phyloP scores from a whole-genome alignment of 2,113 vertebrate species.

The Bothrops jararaca region DNA sequence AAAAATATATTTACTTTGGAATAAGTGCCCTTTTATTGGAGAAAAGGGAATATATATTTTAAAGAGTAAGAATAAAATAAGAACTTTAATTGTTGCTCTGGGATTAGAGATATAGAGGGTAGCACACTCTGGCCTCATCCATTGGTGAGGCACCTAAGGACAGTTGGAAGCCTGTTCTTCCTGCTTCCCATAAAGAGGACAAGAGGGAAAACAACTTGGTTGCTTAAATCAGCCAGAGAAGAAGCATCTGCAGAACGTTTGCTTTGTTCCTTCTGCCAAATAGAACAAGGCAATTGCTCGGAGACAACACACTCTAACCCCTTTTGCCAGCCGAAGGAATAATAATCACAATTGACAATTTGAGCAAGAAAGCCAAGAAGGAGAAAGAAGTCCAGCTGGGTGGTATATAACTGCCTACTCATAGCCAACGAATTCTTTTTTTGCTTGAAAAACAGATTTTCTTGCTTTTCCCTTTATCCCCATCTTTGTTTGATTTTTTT shows the following conservation, averaged over 20 bases:
- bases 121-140: neutral
- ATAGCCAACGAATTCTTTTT: neutral
- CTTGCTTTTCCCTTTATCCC: neutral
- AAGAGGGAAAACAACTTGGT: neutral
- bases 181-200: neutral
- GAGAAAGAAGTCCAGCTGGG: neutral
- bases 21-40: neutral
- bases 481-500: neutral
- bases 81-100: neutral
- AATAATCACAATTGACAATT: neutral
- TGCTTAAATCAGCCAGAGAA: neutral
- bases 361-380: neutral
- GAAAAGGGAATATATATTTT: neutral
- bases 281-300: neutral
- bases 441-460: neutral
- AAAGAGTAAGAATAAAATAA: neutral
- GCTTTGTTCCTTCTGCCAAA: neutral
- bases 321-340: neutral
- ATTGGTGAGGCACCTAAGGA: neutral
- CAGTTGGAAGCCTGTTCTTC: neutral
- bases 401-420: neutral
- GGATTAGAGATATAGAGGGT: neutral
- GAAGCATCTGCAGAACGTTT: neutral
- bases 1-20: neutral
- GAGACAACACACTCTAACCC: neutral